Evolutionary conservation across 37 sponge, comb jelly and placozoan species (phyloP).

Genomic region (Halisarca cf. caerulea): DNA sequence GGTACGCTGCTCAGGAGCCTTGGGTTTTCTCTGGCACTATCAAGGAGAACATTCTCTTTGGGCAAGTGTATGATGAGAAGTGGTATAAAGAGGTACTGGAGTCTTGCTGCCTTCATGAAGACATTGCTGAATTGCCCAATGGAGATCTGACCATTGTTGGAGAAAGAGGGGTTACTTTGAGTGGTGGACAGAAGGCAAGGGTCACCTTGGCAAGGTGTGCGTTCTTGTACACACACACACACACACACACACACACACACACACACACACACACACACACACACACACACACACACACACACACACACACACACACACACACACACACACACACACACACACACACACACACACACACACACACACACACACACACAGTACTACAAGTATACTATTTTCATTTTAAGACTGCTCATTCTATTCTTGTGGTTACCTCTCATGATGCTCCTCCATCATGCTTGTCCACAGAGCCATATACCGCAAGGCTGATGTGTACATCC

Average conservation of each 20-base stretch:
- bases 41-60: constrained; percentile 66
- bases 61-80: constrained; percentile 23
- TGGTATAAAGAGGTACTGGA: constrained; percentile 49
- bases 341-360: no score
- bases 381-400: no score
- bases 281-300: constrained; percentile 11
- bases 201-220: constrained; percentile 47
- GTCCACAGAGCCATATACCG: constrained; percentile 78
- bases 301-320: no score
- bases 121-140: constrained; percentile 31
- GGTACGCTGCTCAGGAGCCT: constrained; percentile 51
- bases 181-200: constrained; percentile 70
- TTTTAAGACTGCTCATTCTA: no score
- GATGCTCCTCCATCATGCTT: no score
- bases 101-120: constrained; percentile 58
- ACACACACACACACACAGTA: no score
- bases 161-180: constrained; percentile 57
- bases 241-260: constrained; percentile 28
- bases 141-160: constrained; percentile 55
- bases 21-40: constrained; percentile 64
- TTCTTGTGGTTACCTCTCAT: no score
- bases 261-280: constrained; percentile 40
- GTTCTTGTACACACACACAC: neutral
- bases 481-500: constrained; percentile 70
- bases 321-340: no score